phyloP scores from a whole-genome alignment of 2,113 vertebrate genomes.

The Lichenostomus cassidix region DNA sequence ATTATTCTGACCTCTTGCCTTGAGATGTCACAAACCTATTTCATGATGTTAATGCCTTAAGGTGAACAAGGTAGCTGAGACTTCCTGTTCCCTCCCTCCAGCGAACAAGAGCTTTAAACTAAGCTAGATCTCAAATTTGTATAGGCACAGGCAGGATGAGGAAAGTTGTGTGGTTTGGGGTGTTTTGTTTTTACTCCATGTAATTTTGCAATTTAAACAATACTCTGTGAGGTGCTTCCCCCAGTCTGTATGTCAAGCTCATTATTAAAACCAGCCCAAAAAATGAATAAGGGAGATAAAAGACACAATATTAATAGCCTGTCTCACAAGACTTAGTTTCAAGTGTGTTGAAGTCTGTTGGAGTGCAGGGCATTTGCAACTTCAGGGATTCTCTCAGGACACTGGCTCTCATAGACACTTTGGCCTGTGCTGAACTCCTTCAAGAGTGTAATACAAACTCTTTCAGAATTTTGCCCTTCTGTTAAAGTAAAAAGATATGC shows the following conservation, averaged over 20 bases:
- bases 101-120: background rate
- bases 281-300: background rate
- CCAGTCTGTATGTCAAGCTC: background rate
- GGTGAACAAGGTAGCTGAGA: background rate
- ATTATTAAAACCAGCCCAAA: background rate
- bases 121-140: background rate
- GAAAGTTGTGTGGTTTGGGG: background rate
- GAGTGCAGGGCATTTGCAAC: background rate
- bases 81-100: background rate
- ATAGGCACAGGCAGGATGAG: background rate
- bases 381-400: background rate
- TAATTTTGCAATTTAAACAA: background rate
- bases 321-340: background rate
- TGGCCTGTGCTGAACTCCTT: accelerated
- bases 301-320: background rate
- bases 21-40: background rate
- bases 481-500: background rate
- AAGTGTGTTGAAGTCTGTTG: background rate
- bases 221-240: accelerated
- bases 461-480: background rate
- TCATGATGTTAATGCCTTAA: background rate
- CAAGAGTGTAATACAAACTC: background rate
- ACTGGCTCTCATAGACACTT: background rate
- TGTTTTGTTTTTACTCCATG: background rate
- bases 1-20: background rate